Percentiles rank a stretch among this genome's conserved stretches.
phyloP scores from a whole-genome alignment of 2,888 invertebrate genomes.

The Patella depressa region DNA sequence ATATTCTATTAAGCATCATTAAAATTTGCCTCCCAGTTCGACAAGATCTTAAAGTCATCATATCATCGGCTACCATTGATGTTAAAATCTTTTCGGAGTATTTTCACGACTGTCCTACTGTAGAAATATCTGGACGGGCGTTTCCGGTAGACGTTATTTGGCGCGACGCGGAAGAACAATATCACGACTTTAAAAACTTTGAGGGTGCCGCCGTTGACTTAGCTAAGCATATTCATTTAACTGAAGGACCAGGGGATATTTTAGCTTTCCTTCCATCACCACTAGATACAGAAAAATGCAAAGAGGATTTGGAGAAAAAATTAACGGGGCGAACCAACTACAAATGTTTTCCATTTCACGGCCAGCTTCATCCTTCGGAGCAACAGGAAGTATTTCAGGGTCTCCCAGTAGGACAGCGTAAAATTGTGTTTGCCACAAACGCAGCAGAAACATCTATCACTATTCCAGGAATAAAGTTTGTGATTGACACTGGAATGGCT shows the following conservation, averaged over 20 bases:
- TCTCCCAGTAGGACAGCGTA: conserved; percentile 50
- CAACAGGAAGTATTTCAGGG: conserved; percentile 64
- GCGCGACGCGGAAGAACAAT: conserved; percentile 26
- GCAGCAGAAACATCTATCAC: conserved; percentile 72
- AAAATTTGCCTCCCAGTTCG: conserved; percentile 56
- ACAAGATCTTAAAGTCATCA: conserved; percentile 64
- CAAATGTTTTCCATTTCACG: conserved; percentile 60
- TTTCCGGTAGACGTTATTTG: conserved; percentile 69
- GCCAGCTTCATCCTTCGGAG: conserved; percentile 63
- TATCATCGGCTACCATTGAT: conserved; percentile 71
- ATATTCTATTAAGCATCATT: conserved; percentile 68
- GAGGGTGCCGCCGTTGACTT: conserved; percentile 52
- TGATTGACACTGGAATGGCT: conserved; percentile 70
- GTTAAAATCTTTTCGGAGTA: conserved; percentile 63
- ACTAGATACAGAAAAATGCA: conserved; percentile 65
- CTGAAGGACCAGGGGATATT: conserved; percentile 63
- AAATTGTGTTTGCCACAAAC: conserved; percentile 72
- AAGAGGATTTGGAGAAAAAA: conserved; percentile 7
- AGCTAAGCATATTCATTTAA: conserved; percentile 59
- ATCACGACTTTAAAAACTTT: conserved; percentile 38
- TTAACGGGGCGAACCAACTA: conserved; percentile 36
- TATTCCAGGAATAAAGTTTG: conserved; percentile 70
- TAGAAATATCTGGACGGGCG: conserved; percentile 65
- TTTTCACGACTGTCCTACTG: conserved; percentile 59
- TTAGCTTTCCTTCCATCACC: conserved; percentile 70